Percentiles rank a stretch among this genome's conserved stretches.
Evolutionary conservation across 2,113 vertebrate genomes (phyloP).

Genomic region (Neodontobutis hainanensis): DNA sequence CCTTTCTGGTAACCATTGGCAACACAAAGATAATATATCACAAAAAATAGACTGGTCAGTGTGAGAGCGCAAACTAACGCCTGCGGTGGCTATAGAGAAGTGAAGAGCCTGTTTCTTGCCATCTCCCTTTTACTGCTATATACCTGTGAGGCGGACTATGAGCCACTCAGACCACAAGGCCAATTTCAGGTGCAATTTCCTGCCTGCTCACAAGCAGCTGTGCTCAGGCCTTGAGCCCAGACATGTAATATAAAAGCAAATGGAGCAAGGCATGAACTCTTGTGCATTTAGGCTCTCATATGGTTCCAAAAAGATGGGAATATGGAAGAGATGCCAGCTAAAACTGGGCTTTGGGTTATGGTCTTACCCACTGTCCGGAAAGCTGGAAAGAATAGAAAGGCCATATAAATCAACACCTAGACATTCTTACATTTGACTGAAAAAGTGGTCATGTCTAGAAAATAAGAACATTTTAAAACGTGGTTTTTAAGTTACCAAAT

Average conservation of each 20-base stretch:
- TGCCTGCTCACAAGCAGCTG: slow-evolving; percentile 58
- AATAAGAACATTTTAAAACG: too few species aligned
- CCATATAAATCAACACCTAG: too few species aligned
- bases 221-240: slow-evolving; percentile 32
- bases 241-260: slow-evolving; percentile 47
- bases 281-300: slow-evolving; percentile 30
- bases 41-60: slow-evolving; percentile 7
- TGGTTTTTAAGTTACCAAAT: too few species aligned
- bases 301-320: slow-evolving; percentile 36
- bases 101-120: slow-evolving; percentile 30
- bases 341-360: too few species aligned
- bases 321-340: slow-evolving; percentile 4
- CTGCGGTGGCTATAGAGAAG: slow-evolving; percentile 24
- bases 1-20: slow-evolving; percentile 20
- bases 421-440: too few species aligned
- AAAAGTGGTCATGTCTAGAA: too few species aligned
- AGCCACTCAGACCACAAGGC: slow-evolving; percentile 53
- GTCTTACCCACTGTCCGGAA: too few species aligned
- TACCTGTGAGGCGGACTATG: slow-evolving; percentile 35
- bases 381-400: too few species aligned
- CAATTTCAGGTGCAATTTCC: slow-evolving; percentile 73
- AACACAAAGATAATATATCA: slow-evolving; percentile 15
- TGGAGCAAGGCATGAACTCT: slow-evolving; percentile 37
- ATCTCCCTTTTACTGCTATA: slow-evolving; percentile 54
- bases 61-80: slow-evolving; percentile 1